phyloP scores from a whole-genome alignment of 2,888 invertebrate genomes.

The Lithophane semibrunnea region DNA sequence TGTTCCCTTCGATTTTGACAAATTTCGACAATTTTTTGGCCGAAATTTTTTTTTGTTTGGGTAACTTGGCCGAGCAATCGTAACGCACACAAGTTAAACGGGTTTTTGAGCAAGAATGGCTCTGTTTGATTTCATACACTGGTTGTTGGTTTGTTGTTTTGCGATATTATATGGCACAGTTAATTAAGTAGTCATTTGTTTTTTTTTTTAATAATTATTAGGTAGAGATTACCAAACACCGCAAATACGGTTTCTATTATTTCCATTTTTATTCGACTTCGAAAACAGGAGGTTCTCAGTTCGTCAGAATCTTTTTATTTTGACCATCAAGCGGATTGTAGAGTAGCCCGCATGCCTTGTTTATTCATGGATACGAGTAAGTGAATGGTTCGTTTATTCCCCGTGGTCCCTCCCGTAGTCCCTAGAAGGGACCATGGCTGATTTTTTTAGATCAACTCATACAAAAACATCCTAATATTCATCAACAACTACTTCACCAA shows the following conservation, averaged over 20 bases:
- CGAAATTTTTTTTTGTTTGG: too few relatives aligned
- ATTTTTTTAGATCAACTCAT: not conserved
- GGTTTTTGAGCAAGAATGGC: not conserved
- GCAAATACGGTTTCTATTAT: not conserved
- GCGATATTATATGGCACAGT: not conserved
- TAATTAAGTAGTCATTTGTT: not conserved
- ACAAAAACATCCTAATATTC: not conserved
- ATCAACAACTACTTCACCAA: not conserved
- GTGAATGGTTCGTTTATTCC: not conserved
- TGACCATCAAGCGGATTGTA: not conserved
- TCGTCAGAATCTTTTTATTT: not conserved
- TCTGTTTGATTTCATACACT: not conserved
- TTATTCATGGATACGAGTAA: not conserved
- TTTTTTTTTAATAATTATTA: too few relatives aligned
- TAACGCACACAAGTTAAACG: too few relatives aligned
- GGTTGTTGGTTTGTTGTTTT: not conserved
- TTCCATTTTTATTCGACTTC: not conserved
- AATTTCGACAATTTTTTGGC: too few relatives aligned
- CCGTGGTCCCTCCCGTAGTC: too few relatives aligned
- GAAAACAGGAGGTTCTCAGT: too few relatives aligned
- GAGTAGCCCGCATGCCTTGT: too few relatives aligned
- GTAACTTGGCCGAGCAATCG: too few relatives aligned
- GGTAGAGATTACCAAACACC: not conserved
- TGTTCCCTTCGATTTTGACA: too few relatives aligned
- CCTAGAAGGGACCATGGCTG: too few relatives aligned